Evolutionary conservation across 1,140 invertebrate genomes (phyloP).

Genomic region (Drosophila bocqueti): DNA sequence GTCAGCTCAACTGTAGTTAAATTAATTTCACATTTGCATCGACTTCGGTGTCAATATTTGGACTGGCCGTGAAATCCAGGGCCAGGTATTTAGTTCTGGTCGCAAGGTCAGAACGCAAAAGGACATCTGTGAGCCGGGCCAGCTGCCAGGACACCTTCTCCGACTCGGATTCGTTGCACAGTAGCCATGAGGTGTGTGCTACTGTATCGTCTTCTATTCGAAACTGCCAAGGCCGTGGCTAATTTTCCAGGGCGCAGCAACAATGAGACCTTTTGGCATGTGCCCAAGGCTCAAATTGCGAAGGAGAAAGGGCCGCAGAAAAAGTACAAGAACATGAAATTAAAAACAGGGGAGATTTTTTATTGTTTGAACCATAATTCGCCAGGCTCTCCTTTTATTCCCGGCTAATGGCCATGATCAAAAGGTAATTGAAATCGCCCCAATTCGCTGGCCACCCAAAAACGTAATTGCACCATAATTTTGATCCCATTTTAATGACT

Average conservation of each 20-base stretch:
- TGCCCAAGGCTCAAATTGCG: conserved; percentile 34
- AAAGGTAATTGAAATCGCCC: conserved; percentile 67
- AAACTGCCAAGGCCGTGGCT: conserved; percentile 48
- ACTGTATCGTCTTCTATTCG: conserved; percentile 32
- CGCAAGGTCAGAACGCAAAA: conserved; percentile 64
- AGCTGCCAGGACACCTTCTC: conserved; percentile 26
- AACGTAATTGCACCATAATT: conserved; percentile 77
- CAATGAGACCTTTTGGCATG: conserved; percentile 41
- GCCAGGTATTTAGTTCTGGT: conserved; percentile 68
- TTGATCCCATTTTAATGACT: conserved; percentile 83
- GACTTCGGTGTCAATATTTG: conserved; percentile 66
- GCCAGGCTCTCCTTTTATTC: conserved; percentile 28
- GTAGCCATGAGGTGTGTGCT: conserved; percentile 31
- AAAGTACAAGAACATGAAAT: not conserved
- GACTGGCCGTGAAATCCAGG: conserved; percentile 68
- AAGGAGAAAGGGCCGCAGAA: not conserved
- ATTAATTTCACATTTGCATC: conserved; percentile 76
- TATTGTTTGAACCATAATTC: conserved; percentile 21
- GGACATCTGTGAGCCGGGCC: conserved; percentile 33
- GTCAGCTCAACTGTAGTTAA: conserved; percentile 59
- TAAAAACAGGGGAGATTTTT: conserved; percentile 1
- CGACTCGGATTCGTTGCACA: conserved; percentile 45
- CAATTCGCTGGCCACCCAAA: conserved; percentile 69
- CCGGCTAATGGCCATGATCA: conserved; percentile 51
- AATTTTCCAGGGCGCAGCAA: conserved; percentile 35